phyloP scores from a whole-genome alignment of 2,888 invertebrate genomes.

The Trichogramma evanescens region DNA sequence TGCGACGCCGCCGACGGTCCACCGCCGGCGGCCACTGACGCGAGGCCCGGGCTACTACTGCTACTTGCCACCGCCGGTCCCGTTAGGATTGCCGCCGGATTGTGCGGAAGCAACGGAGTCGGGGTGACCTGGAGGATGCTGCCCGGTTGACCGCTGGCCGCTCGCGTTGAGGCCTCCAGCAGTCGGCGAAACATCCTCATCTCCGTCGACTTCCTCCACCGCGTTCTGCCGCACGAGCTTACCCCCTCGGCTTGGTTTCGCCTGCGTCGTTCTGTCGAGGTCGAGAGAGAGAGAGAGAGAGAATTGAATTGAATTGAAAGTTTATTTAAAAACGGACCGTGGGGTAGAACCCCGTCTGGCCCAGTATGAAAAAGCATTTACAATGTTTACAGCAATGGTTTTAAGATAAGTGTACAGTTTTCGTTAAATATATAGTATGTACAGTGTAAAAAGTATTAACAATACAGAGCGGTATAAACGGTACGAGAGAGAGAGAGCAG shows the following conservation, averaged over 20 bases:
- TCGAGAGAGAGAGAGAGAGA: too few relatives aligned
- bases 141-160: neutral
- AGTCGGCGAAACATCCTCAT: slow-evolving; percentile 21
- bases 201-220: slow-evolving; percentile 16
- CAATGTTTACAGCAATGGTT: too few relatives aligned
- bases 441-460: too few relatives aligned
- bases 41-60: neutral
- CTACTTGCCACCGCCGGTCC: slow-evolving; percentile 10
- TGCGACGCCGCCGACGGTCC: neutral
- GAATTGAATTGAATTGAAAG: too few relatives aligned
- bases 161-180: slow-evolving; percentile 20
- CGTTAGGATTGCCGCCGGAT: slow-evolving; percentile 10
- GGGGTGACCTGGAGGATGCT: slow-evolving; percentile 5
- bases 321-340: too few relatives aligned
- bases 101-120: slow-evolving; percentile 1
- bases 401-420: too few relatives aligned
- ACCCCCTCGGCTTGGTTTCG: slow-evolving; percentile 19
- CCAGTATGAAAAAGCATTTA: too few relatives aligned
- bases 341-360: too few relatives aligned
- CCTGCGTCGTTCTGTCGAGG: slow-evolving; percentile 15
- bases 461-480: too few relatives aligned
- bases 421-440: too few relatives aligned
- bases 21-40: neutral
- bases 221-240: slow-evolving; percentile 24
- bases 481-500: too few relatives aligned